Base-by-base conservation (phyloP, 2,113 vertebrate species). In the Mionectes macconnelli region DNA sequence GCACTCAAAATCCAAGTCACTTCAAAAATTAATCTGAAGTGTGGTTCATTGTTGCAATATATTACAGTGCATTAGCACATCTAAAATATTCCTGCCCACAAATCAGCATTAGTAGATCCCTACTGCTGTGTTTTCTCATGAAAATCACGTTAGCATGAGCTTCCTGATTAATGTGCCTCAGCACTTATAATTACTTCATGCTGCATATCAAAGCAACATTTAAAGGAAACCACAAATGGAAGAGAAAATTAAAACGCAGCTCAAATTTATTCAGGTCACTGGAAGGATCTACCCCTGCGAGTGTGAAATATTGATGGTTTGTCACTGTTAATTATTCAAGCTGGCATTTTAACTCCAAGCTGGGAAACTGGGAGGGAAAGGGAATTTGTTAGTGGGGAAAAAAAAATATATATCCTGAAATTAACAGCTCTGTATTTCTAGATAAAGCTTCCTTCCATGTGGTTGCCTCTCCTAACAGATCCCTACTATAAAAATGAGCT, bases 281-380 rank as follows among this genome's bases (percentile, higher is more conserved):
- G 93, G 87, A 91, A 97, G 87, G 84, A 92, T 90, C 84, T 73
- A 80, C 76, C 60, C 73, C 90, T 87, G 92, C 31, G 86, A 96
- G 84, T 95, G 93, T 97, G 94, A 97, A 97, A 97, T 97, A 97
- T 96, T 96, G 94, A 97, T 96, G 94, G 89, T 95, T 97, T 97
- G 91, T 97, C 96, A 93, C 47, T 97, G 96, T 96, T 97, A 97
- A 98, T 97, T 97, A 97, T 96, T 95, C 95, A 96, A 94, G 87
- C 81, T 95, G 96, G 88, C 94, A 96, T 97, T 96, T 95, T 84
- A 67, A 86, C 84, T 93, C 90, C 77, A 90, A 91, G 84, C 76
- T 93, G 44, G 75, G 82, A 95, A 94, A 81, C 68, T 75, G 66
- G 59, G 80, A 89, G 49, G 60, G 67, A 77, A 85, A 83, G 50